Conservation (phyloP, 2,113 vertebrate species). For the Carlito syrichta region DNA sequence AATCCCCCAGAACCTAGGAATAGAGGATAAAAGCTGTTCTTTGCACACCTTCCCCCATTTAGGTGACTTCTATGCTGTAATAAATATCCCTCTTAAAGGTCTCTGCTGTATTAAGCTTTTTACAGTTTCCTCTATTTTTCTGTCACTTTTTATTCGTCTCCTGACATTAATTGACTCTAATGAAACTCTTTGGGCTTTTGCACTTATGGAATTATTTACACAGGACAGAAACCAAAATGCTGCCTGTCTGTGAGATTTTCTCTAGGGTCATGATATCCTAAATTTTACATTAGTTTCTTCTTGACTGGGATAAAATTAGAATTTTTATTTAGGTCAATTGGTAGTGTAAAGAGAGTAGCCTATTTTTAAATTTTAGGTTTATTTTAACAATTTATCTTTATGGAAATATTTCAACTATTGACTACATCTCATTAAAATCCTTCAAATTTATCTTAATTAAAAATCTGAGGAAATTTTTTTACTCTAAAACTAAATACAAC, state of each 20-base stretch:
- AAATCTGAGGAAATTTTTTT: neutral
- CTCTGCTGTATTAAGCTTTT: neutral
- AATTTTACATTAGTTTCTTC: conserved; percentile 28
- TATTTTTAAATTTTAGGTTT: conserved; percentile 32
- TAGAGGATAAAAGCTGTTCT: neutral
- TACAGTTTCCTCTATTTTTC: conserved; percentile 28
- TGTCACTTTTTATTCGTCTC: conserved; percentile 59
- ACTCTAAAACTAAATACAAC: conserved; percentile 58
- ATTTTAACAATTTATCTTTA: conserved; percentile 60
- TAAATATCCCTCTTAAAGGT: neutral
- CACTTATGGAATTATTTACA: conserved; percentile 69
- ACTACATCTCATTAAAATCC: neutral
- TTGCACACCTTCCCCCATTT: neutral
- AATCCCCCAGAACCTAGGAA: neutral
- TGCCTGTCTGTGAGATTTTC: neutral
- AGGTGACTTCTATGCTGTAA: neutral
- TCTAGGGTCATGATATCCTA: neutral
- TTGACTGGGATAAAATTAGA: conserved; percentile 62
- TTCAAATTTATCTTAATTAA: neutral
- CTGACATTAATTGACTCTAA: conserved; percentile 75
- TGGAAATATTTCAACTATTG: conserved; percentile 50
- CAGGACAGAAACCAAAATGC: conserved; percentile 14
- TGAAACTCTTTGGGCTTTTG: conserved; percentile 58
- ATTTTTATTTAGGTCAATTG: conserved; percentile 61
- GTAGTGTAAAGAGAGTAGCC: neutral